Evolutionary conservation across 2,888 invertebrate species (phyloP).

Genomic region (Parnassius orleans): DNA sequence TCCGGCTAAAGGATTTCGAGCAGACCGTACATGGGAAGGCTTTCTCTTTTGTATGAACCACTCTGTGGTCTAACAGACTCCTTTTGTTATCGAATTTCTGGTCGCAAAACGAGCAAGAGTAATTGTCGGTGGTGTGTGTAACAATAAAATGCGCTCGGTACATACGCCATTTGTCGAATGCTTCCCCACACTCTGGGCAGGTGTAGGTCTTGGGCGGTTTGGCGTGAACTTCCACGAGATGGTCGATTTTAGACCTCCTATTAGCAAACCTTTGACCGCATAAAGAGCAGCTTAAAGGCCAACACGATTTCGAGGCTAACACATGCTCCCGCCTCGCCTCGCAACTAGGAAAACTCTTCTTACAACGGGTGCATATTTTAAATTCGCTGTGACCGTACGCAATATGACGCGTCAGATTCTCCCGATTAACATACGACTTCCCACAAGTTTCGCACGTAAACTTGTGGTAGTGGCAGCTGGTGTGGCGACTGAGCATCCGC

Average conservation of each 20-base stretch:
- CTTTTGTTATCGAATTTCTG: conserved; percentile 66
- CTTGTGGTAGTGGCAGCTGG: conserved; percentile 52
- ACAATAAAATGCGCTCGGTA: conserved; percentile 53
- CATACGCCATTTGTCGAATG: conserved; percentile 44
- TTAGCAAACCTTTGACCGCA: conserved; percentile 53
- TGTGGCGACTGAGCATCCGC: conserved; percentile 52
- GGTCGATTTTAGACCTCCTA: conserved; percentile 44
- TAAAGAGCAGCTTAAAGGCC: conserved; percentile 48
- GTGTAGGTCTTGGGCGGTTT: conserved; percentile 37
- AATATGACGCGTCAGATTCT: conserved; percentile 44
- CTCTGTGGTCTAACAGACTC: conserved; percentile 65
- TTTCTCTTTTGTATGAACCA: conserved; percentile 70
- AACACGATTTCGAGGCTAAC: conserved; percentile 44
- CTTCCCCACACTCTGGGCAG: conserved; percentile 46
- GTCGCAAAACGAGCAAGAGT: conserved; percentile 51
- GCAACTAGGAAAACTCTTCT: conserved; percentile 41
- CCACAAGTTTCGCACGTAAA: conserved; percentile 61
- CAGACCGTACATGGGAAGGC: conserved; percentile 70
- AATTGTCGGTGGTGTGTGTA: conserved; percentile 50
- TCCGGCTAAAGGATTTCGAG: conserved; percentile 58
- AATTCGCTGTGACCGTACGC: conserved; percentile 38
- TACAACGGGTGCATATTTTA: conserved; percentile 48
- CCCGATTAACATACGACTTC: conserved; percentile 49
- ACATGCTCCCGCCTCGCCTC: conserved; percentile 52
- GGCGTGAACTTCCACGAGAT: conserved; percentile 44